Evolutionary conservation across 1,140 invertebrate genomes (phyloP).

Genomic region (Eurosta solidaginis): DNA sequence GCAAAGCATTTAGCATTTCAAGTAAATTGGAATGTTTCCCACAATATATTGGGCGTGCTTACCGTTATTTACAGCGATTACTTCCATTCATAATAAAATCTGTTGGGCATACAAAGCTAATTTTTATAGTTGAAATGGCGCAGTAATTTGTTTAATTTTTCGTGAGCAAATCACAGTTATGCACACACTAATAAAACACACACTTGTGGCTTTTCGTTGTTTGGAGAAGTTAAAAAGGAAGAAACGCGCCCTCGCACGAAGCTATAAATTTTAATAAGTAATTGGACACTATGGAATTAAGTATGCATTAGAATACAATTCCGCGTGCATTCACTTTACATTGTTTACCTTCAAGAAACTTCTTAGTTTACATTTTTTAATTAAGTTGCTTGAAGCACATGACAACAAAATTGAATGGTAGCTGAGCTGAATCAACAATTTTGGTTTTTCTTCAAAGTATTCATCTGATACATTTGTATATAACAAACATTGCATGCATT

Average conservation of each 20-base stretch:
- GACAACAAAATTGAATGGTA: background rate
- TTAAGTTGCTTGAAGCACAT: background rate
- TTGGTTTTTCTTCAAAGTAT: too few relatives aligned
- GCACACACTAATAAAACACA: background rate
- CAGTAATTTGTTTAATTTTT: background rate
- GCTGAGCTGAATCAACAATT: background rate
- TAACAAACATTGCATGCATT: too few relatives aligned
- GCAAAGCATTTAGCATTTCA: background rate
- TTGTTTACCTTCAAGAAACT: background rate
- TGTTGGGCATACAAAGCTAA: background rate
- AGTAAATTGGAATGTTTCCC: background rate
- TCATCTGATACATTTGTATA: too few relatives aligned
- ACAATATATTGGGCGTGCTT: background rate
- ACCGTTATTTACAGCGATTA: background rate
- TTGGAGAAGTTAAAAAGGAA: background rate
- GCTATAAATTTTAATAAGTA: background rate
- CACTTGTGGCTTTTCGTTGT: background rate
- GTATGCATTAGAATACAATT: too few relatives aligned
- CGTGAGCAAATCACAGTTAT: background rate
- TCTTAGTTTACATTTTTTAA: constrained; percentile 15
- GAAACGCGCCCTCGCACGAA: background rate
- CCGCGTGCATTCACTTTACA: too few relatives aligned
- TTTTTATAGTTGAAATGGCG: background rate
- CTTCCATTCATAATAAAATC: background rate
- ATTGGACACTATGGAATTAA: constrained; percentile 11